Percentiles rank a stretch among this genome's conserved stretches.
phyloP scores from a whole-genome alignment of 2,888 invertebrate species.

The Agrotis puta region DNA sequence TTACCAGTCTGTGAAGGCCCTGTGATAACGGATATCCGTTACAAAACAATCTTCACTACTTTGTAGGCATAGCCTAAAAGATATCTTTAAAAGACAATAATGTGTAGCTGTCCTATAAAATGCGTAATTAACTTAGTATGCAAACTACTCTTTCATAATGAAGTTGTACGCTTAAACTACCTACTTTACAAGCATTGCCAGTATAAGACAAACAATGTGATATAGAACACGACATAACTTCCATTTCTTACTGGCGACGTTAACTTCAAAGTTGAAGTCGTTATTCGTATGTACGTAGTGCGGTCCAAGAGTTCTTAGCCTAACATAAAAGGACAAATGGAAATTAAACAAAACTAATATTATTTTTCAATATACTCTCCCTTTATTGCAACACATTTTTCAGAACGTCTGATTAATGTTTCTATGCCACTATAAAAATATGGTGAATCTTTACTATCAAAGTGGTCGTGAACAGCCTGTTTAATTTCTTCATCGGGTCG shows the following conservation, averaged over 20 bases:
- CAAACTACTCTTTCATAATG: neutral
- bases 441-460: too few relatives aligned
- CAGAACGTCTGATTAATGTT: too few relatives aligned
- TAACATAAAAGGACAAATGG: too few relatives aligned
- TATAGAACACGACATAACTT: constrained; percentile 14
- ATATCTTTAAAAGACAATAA: neutral
- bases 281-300: neutral
- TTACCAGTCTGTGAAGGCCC: neutral
- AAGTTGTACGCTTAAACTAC: constrained; percentile 6
- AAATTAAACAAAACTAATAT: too few relatives aligned
- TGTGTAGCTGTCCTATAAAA: neutral
- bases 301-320: too few relatives aligned
- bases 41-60: neutral
- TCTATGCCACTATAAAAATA: too few relatives aligned
- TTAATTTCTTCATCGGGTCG: too few relatives aligned
- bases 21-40: neutral
- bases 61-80: neutral
- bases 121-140: neutral
- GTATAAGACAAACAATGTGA: constrained; percentile 29
- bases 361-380: too few relatives aligned
- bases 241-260: constrained; percentile 20
- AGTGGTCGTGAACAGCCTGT: too few relatives aligned
- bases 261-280: constrained; percentile 28
- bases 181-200: constrained; percentile 5
- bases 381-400: too few relatives aligned